A percentile compares a stretch with the other conserved stretches of the same genome.
Conservation (phyloP, 2,797 vertebrate genomes). For the Rhabdomys pumilio region DNA sequence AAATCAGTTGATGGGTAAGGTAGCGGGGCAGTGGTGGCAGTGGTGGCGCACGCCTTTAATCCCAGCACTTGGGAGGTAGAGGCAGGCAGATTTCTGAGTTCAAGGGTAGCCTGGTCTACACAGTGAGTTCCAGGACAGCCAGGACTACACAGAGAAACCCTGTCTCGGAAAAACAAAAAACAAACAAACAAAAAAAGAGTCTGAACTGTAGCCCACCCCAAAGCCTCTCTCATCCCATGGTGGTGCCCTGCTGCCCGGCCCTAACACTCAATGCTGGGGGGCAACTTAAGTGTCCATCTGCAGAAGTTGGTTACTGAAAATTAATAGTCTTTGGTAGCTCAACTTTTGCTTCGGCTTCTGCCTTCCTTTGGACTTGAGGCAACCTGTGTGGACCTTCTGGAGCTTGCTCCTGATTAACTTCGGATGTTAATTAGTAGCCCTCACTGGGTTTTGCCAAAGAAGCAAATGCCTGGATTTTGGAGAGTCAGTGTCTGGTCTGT, state of each 20-base stretch:
- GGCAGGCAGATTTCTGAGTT: no score
- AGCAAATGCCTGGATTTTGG: conserved; percentile 68
- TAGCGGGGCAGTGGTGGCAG: no score
- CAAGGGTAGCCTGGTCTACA: no score
- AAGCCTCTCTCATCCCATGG: neutral
- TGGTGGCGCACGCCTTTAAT: no score
- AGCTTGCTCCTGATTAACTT: conserved; percentile 61
- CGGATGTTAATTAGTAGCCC: conserved; percentile 71
- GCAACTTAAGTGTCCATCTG: neutral
- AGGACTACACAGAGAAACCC: no score
- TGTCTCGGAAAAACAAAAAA: no score
- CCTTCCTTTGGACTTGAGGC: conserved; percentile 58
- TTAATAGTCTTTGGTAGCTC: neutral
- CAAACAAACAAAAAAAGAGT: no score
- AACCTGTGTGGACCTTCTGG: conserved; percentile 58
- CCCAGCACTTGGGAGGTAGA: no score
- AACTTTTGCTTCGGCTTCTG: conserved; percentile 68
- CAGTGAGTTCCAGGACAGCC: no score
- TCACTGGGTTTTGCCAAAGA: conserved; percentile 65
- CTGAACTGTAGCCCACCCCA: neutral
- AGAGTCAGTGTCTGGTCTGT: conserved; percentile 29
- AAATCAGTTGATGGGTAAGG: neutral
- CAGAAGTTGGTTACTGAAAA: neutral
- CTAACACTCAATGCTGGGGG: neutral
- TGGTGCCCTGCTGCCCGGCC: neutral